These are phyloP conservation scores for Ditylenchus dipsaci DNA, from an alignment of 1,140 invertebrate species.

Conservation along the genomic window DNA sequence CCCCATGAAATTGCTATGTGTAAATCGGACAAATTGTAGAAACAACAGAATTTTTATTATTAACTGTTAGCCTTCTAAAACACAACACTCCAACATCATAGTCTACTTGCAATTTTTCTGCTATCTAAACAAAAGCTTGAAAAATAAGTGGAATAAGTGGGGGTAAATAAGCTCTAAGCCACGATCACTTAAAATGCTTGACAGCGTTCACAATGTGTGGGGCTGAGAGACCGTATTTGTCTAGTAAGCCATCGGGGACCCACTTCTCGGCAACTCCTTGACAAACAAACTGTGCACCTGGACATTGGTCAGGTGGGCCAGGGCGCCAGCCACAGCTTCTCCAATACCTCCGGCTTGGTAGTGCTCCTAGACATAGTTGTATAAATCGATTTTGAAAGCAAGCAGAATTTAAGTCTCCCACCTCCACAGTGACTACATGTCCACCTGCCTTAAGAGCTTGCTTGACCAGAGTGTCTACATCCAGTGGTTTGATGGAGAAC, in stretches of 20 bases:
- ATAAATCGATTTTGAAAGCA: no score
- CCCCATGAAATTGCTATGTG: no score
- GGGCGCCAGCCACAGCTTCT: conserved; percentile 80
- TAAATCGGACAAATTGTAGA: no score
- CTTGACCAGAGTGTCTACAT: conserved; percentile 71
- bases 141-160: no score
- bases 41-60: no score
- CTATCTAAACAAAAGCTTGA: no score
- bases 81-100: no score
- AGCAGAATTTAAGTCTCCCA: no score
- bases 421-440: conserved; percentile 80
- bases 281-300: conserved; percentile 81
- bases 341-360: conserved; percentile 89
- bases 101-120: no score
- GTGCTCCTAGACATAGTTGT: conserved; percentile 79
- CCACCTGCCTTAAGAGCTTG: conserved; percentile 77
- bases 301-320: conserved; percentile 70
- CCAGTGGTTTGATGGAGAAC: conserved; percentile 78
- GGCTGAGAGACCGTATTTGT: conserved; percentile 81
- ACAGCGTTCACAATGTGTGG: conserved; percentile 68
- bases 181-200: conserved; percentile 21
- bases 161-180: no score
- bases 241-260: conserved; percentile 77
- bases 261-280: conserved; percentile 80
- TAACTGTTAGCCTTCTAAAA: no score